These are phyloP conservation scores for Brachionichthys hirsutus DNA, from an alignment of 2,113 vertebrate genomes.

Conservation along the genomic window DNA sequence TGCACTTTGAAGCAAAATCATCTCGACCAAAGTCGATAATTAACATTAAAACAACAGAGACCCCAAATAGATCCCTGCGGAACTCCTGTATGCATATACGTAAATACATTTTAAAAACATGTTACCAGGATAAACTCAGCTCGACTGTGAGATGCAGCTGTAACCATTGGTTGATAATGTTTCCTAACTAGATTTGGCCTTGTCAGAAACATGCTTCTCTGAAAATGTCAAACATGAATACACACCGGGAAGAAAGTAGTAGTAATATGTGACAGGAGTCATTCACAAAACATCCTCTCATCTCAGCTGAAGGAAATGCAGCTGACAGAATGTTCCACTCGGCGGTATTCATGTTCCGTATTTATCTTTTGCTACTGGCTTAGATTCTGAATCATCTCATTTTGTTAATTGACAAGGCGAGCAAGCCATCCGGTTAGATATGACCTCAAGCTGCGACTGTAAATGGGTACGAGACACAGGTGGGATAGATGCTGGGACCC, in stretches of 20 bases:
- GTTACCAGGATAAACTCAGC: too few species aligned
- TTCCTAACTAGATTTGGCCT: too few species aligned
- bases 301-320: neutral
- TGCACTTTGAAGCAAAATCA: too few species aligned
- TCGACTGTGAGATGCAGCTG: too few species aligned
- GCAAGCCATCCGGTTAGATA: neutral
- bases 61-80: too few species aligned
- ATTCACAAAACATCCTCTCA: slow-evolving; percentile 5
- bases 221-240: slow-evolving; percentile 1
- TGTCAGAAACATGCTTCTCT: neutral
- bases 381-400: slow-evolving; percentile 38
- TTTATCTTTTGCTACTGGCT: slow-evolving; percentile 15
- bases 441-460: slow-evolving; percentile 10
- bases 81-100: too few species aligned
- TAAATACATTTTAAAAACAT: too few species aligned
- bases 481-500: neutral
- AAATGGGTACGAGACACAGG: neutral
- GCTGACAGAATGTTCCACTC: slow-evolving; percentile 28
- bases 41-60: too few species aligned
- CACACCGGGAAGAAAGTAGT: neutral
- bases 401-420: slow-evolving; percentile 12
- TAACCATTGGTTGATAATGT: too few species aligned
- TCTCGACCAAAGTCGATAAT: too few species aligned
- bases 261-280: neutral
- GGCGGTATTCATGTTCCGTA: slow-evolving; percentile 33